Evolutionary conservation across 2,113 vertebrate genomes (phyloP), one percentile per base, ranked within the genome.

Genomic region (Oxyruncus cristatus): DNA sequence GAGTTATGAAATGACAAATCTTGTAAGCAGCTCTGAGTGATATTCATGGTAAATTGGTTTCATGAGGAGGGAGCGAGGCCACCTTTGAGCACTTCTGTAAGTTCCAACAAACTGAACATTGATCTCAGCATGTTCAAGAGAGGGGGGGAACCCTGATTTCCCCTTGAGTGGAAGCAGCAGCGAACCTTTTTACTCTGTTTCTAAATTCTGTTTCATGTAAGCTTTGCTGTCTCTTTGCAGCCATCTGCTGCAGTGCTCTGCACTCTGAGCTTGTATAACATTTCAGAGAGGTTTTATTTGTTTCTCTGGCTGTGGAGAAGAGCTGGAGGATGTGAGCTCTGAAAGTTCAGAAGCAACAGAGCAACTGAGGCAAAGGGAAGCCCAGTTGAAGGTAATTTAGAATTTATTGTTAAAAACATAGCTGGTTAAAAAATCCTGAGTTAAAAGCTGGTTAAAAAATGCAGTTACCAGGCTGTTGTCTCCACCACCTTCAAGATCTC

Each of bases 121-220:
- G 89, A 91, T 89, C 92, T 91, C 81, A 47, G 91, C 77, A 5
- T 28, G 62, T 65, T 87, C 49, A 39, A 6, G 61, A 33, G 50
- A 8, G 26, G 30, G 56, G 52, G 35, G 37, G 10, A 33, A 9
- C 65, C 27, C 19, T 65, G 32, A 77, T 79, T 92, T 94, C 4
- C 3, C 19, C 70, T 67, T 58, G 87, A 95, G 91, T 49, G 62
- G 74, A 47, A 82, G 33, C 77, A 93, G 70, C 87, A 94, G 68
- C 53, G 70, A 89, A 82, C 81, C 77, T 90, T 88, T 92, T 90
- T 66, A 56, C 28, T 85, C 87, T 88, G 53, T 66, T 95, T 93
- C 77, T 82, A 33, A 87, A 95, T 95, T 94, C 87, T 71, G 78
- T 96, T 96, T 94, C 81, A 88, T 95, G 87, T 95, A n/a, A 75